These are phyloP conservation scores for Percopsis omiscomaycus DNA, from an alignment of 2,797 vertebrate species.

Conservation along the genomic window DNA sequence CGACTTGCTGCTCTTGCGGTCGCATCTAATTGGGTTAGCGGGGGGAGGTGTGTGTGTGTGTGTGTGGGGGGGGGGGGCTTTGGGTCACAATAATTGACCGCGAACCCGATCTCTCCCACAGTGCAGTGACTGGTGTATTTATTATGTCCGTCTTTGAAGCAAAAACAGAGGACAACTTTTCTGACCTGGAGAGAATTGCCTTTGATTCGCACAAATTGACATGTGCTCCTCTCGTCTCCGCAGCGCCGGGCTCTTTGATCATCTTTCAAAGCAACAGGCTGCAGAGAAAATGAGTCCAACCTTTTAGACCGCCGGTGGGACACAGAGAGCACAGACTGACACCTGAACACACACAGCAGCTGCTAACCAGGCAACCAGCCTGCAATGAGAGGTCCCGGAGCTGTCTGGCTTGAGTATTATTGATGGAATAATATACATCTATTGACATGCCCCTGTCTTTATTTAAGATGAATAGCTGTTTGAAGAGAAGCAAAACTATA, in stretches of 20 bases:
- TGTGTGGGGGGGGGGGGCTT: constrained; percentile 30
- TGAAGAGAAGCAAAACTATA: no score
- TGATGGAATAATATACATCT: no score
- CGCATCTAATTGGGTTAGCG: background rate
- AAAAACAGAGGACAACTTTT: constrained; percentile 53
- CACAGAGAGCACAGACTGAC: constrained; percentile 28
- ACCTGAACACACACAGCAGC: constrained; percentile 29
- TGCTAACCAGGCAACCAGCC: constrained; percentile 27
- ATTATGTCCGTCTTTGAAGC: constrained; percentile 71
- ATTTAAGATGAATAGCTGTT: no score
- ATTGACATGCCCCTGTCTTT: no score
- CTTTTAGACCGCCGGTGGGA: constrained; percentile 52
- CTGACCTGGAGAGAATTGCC: constrained; percentile 66
- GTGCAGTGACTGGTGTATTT: constrained; percentile 62
- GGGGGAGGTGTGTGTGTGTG: background rate
- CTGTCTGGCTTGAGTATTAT: no score
- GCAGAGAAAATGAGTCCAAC: constrained; percentile 49
- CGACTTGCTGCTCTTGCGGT: no score
- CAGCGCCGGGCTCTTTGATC: constrained; percentile 71
- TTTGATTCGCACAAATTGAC: constrained; percentile 77
- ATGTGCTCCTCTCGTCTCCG: constrained; percentile 55
- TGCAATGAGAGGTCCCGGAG: no score
- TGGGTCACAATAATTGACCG: constrained; percentile 66
- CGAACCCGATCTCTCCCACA: constrained; percentile 45
- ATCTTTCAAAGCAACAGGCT: constrained; percentile 73